Percentiles rank a stretch among this genome's conserved stretches.
phyloP scores from a whole-genome alignment of 2,113 vertebrate species.

The Clarias gariepinus region DNA sequence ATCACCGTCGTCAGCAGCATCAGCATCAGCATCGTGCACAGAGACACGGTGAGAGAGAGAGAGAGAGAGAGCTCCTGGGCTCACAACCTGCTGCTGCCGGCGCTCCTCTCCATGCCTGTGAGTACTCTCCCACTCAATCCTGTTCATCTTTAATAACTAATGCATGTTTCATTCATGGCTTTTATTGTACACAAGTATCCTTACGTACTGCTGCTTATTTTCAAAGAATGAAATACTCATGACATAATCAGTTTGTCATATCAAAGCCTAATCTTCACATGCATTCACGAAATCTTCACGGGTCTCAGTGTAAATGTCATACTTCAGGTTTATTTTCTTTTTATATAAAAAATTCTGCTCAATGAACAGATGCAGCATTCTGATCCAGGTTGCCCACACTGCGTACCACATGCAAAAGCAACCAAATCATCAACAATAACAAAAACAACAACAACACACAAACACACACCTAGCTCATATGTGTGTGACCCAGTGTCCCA shows the following conservation, averaged over 20 bases:
- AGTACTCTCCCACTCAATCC: slow-evolving; percentile 26
- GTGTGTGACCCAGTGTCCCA: not conserved
- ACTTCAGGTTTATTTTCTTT: too few species aligned
- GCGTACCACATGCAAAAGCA: not conserved
- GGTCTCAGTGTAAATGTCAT: not conserved
- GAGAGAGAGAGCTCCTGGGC: slow-evolving; percentile 38
- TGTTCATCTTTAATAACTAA: not conserved
- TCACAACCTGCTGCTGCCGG: slow-evolving; percentile 28
- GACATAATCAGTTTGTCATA: not conserved
- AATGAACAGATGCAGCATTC: not conserved
- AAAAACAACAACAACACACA: not conserved
- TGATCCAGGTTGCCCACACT: not conserved
- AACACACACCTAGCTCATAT: not conserved
- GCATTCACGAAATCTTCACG: not conserved
- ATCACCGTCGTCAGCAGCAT: slow-evolving; percentile 33
- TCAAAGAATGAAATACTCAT: not conserved
- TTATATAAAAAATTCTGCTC: not conserved
- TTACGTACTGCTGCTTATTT: not conserved
- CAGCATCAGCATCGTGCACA: slow-evolving; percentile 34
- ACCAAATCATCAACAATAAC: not conserved
- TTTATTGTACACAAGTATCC: not conserved
- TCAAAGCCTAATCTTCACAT: not conserved
- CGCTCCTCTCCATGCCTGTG: slow-evolving; percentile 30
- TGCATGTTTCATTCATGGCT: slow-evolving; percentile 29
- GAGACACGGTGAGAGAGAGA: slow-evolving; percentile 15